phyloP scores from a whole-genome alignment of 2,113 vertebrate genomes.

The Fregata magnificens region DNA sequence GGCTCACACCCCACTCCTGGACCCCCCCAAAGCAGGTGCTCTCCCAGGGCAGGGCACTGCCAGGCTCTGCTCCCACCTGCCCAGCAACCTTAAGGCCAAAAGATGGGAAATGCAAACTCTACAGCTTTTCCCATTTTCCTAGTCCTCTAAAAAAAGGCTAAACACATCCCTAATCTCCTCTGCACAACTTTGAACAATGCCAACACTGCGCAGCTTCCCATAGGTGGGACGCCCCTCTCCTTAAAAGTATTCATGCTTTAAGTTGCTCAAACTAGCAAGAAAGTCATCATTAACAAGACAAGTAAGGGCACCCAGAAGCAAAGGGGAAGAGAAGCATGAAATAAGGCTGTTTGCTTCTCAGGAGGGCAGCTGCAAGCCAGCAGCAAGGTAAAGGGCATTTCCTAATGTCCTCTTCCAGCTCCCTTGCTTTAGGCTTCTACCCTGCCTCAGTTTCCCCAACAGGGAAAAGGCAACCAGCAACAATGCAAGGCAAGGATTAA shows the following conservation, averaged over 20 bases:
- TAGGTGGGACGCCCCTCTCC: accelerated
- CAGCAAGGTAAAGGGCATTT: not conserved
- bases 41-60: not conserved
- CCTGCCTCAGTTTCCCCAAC: not conserved
- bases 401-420: accelerated
- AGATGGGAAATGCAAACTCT: accelerated
- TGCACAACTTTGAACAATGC: accelerated
- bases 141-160: not conserved
- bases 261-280: not conserved
- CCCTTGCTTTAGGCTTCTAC: too few relatives aligned
- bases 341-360: not conserved
- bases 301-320: accelerated
- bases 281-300: not conserved
- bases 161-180: not conserved
- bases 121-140: accelerated
- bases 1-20: accelerated
- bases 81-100: not conserved
- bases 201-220: accelerated
- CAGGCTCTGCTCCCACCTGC: not conserved
- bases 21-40: accelerated
- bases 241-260: accelerated
- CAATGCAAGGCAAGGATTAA: not conserved
- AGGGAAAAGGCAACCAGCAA: not conserved
- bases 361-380: not conserved
- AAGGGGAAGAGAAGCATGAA: not conserved